A percentile compares a stretch with the other conserved stretches of the same genome.
phyloP scores from a whole-genome alignment of 2,888 invertebrate species.

The Synergus itoensis region DNA sequence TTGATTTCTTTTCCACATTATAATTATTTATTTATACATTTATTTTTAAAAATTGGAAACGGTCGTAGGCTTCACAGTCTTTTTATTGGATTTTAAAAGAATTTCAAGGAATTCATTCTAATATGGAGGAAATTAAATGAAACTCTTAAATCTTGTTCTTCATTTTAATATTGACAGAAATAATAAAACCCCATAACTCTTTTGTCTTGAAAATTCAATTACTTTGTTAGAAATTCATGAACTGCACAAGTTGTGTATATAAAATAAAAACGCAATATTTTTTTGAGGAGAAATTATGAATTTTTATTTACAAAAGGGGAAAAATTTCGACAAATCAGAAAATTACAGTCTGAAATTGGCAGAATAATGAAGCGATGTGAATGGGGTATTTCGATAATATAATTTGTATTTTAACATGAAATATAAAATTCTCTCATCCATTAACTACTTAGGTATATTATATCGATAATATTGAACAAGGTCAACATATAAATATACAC shows the following conservation, averaged over 20 bases:
- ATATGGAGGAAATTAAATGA: no score
- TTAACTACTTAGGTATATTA: conserved; percentile 68
- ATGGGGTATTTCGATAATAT: conserved; percentile 59
- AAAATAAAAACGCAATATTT: conserved; percentile 3
- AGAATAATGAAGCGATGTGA: conserved; percentile 61
- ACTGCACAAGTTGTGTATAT: no score
- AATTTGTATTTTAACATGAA: conserved; percentile 69
- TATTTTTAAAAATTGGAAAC: no score
- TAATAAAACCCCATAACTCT: no score
- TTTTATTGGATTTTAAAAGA: no score
- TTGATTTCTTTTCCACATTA: neutral
- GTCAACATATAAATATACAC: conserved; percentile 76
- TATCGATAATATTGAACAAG: conserved; percentile 62
- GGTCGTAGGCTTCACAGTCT: no score
- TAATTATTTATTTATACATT: no score
- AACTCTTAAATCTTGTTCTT: no score
- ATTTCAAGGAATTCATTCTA: no score
- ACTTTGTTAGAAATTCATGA: neutral
- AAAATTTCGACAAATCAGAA: conserved; percentile 61
- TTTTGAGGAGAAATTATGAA: conserved; percentile 62
- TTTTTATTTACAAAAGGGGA: conserved; percentile 67
- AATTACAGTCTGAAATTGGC: conserved; percentile 59
- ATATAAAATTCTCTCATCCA: conserved; percentile 75
- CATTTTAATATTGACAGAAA: no score
- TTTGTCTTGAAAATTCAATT: neutral